Percentiles rank a stretch among this genome's conserved stretches.
Evolutionary conservation across 2,797 vertebrate genomes (phyloP).

Genomic region (Lutjanus argentimaculatus): DNA sequence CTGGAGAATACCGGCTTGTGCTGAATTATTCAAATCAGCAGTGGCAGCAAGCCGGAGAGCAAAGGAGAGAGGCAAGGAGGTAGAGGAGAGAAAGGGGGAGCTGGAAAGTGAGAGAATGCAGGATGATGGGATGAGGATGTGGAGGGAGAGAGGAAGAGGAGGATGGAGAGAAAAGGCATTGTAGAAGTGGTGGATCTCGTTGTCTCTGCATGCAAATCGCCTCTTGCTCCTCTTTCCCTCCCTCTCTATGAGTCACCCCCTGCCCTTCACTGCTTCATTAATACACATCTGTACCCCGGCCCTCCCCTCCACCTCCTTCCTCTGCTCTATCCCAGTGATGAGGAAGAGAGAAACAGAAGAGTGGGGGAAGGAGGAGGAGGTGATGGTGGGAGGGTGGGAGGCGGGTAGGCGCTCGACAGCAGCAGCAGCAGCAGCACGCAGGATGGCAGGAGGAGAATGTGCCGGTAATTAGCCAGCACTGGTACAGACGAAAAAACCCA

Average conservation of each 20-base stretch:
- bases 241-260: conserved; percentile 83
- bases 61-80: conserved; percentile 79
- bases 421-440: conserved; percentile 77
- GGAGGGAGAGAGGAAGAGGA: conserved; percentile 31
- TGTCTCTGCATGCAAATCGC: conserved; percentile 84
- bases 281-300: conserved; percentile 84
- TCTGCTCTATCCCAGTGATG: conserved; percentile 69
- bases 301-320: conserved; percentile 66
- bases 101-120: conserved; percentile 18
- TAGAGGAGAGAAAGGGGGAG: conserved; percentile 62
- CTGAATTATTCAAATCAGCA: conserved; percentile 90
- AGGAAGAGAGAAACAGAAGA: conserved; percentile 68
- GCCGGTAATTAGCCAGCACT: conserved; percentile 88
- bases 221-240: conserved; percentile 69
- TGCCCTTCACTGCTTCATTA: conserved; percentile 89
- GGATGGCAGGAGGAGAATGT: conserved; percentile 84
- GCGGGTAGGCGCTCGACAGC: conserved; percentile 72
- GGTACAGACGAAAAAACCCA: conserved; percentile 81
- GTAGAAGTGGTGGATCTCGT: conserved; percentile 77
- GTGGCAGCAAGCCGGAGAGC: conserved; percentile 85
- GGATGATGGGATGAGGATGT: conserved; percentile 54
- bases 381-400: conserved; percentile 21
- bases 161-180: conserved; percentile 48
- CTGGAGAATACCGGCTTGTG: conserved; percentile 86
- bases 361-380: conserved; percentile 60